Evolutionary conservation across 2,797 vertebrate genomes (phyloP).

Genomic region (Periophthalmus magnuspinnatus): DNA sequence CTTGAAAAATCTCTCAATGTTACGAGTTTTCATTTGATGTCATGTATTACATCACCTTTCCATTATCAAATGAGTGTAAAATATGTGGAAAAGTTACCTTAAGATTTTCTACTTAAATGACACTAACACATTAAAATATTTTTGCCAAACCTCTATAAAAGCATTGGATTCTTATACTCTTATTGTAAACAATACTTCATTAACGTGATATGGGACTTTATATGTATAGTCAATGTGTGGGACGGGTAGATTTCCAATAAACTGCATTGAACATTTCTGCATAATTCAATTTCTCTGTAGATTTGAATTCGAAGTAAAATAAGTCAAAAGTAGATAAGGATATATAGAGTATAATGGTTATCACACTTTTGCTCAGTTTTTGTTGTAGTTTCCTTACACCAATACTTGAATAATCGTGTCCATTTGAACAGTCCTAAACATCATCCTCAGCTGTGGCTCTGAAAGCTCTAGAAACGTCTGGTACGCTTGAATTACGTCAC

Average conservation of each 20-base stretch:
- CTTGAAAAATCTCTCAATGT: slow-evolving; percentile 74
- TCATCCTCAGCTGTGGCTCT: slow-evolving; percentile 67
- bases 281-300: background rate
- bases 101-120: background rate
- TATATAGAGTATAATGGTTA: no score
- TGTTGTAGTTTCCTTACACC: no score
- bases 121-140: background rate
- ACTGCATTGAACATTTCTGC: background rate
- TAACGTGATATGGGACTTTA: no score
- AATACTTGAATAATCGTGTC: background rate
- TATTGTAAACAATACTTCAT: background rate
- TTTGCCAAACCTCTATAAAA: background rate
- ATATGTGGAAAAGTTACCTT: background rate
- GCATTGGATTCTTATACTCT: background rate
- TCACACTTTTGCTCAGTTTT: background rate
- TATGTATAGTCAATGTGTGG: no score
- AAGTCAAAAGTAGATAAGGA: no score
- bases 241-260: background rate
- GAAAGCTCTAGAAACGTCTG: slow-evolving; percentile 76
- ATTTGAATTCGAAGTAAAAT: background rate
- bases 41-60: background rate
- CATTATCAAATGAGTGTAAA: background rate
- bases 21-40: background rate
- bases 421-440: slow-evolving; percentile 18
- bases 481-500: slow-evolving; percentile 57